A percentile compares a stretch with the other conserved stretches of the same genome.
These are phyloP conservation scores for Drosophila nasuta DNA, from an alignment of 1,140 invertebrate species.

Conservation along the genomic window DNA sequence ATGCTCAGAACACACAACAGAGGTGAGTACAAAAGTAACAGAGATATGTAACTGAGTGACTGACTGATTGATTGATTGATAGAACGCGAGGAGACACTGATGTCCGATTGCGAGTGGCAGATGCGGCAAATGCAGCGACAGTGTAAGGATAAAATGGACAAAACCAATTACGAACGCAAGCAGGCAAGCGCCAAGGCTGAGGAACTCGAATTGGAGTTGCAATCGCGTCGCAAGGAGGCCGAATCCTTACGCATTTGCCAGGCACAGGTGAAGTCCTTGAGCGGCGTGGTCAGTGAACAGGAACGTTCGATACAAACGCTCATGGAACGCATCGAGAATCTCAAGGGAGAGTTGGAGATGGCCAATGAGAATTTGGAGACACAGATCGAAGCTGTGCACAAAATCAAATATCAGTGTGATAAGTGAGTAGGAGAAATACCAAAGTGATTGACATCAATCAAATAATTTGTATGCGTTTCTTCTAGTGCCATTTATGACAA, in stretches of 20 bases:
- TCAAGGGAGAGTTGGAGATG: slow-evolving; percentile 84
- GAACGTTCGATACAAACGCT: slow-evolving; percentile 86
- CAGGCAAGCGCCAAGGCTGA: slow-evolving; percentile 85
- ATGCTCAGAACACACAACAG: slow-evolving; percentile 86
- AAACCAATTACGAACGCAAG: slow-evolving; percentile 86
- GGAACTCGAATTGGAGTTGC: slow-evolving; percentile 85
- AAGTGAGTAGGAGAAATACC: slow-evolving; percentile 56
- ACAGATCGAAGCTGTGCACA: slow-evolving; percentile 86
- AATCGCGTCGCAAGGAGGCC: slow-evolving; percentile 85
- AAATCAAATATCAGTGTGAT: slow-evolving; percentile 84
- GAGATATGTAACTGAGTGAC: slow-evolving; percentile 25
- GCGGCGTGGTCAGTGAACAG: slow-evolving; percentile 87
- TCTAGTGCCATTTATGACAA: slow-evolving; percentile 86
- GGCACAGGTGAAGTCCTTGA: slow-evolving; percentile 87
- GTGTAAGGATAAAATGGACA: slow-evolving; percentile 88
- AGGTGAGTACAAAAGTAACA: slow-evolving; percentile 39
- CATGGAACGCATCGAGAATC: slow-evolving; percentile 86
- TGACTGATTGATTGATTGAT: slow-evolving; percentile 60
- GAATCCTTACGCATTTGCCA: slow-evolving; percentile 87
- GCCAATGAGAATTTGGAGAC: slow-evolving; percentile 86
- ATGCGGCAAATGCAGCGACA: slow-evolving; percentile 88
- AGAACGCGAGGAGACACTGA: slow-evolving; percentile 87
- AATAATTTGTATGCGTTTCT: neutral
- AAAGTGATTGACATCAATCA: neutral
- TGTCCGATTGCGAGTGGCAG: slow-evolving; percentile 90